Base-by-base conservation (phyloP, 2,797 vertebrate species). In the Coccyzus lansbergi region DNA sequence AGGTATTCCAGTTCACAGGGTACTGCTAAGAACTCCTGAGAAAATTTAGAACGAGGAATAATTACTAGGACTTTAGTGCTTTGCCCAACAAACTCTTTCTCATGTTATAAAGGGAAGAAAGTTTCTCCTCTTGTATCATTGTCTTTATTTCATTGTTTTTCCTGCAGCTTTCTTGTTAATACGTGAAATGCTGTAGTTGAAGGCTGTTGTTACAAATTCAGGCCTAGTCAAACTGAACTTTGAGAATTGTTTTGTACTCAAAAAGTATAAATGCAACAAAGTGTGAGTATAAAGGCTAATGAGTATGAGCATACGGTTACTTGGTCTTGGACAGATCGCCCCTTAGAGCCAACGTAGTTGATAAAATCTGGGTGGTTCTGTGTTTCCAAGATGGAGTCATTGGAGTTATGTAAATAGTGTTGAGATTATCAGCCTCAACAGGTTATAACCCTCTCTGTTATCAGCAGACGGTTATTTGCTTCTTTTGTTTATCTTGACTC, bases 381-480 rank as follows among this genome's bases (percentile, higher is more conserved):
- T 72, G 71, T 71, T 75, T 58, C 40, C 13, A 40, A 19, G n/a
- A 64, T 14, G 8, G 53, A 81, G 38, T 44, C 8, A n/a, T 12
- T 89, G 26, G 60, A 58, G 15, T 48, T 92, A 70, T 6, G 10
- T 82, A 80, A 72, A 76, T 75, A 52, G 31, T 20, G 7, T 21
- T 64, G 36, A 52, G 28, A 26, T 79, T 79, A 86, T 83, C 92
- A 83, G 36, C 38, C 38, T 38, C 38, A 38, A 38, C 40, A 88
- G 93, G 38, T 38, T 38, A 38, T 38, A 38, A 92, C 67, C 64
- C 12, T 59, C 85, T 69, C 46, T n/a, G 8, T 77, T 92, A 91
- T 89, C 79, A 70, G 65, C 51, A 53, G n/a, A 56, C 71, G 20
- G 25, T 86, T 93, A 60, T 92, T 90, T 93, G 74, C 70, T 93